Evolutionary conservation across 2,797 vertebrate genomes (phyloP).

Genomic region (Crenichthys baileyi): DNA sequence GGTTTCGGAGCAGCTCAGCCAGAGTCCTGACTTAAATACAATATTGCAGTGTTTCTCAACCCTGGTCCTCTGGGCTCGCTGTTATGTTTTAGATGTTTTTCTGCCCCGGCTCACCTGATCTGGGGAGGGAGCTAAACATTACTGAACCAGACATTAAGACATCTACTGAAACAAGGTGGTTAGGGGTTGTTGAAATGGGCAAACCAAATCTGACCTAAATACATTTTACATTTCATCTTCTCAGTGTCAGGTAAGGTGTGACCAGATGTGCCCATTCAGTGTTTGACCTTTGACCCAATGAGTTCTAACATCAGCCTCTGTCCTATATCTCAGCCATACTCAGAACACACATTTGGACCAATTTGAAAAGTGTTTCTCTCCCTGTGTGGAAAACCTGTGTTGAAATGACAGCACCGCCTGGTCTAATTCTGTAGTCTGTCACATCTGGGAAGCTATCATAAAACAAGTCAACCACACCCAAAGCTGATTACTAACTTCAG

Average conservation of each 20-base stretch:
- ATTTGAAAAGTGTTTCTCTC: neutral
- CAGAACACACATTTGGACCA: neutral
- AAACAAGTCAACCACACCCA: neutral
- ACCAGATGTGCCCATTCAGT: neutral
- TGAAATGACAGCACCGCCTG: neutral
- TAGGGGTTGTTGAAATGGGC: neutral
- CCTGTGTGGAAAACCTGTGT: neutral
- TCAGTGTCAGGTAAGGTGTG: neutral
- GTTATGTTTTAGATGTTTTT: too few species aligned
- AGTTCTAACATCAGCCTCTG: neutral
- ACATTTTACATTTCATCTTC: neutral
- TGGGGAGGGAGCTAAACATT: too few species aligned
- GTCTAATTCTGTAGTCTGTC: slow-evolving; percentile 5
- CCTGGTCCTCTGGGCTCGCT: too few species aligned
- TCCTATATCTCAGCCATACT: neutral
- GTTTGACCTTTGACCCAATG: neutral
- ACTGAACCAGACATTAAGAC: neutral
- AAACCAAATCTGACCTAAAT: neutral
- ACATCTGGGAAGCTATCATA: slow-evolving; percentile 5
- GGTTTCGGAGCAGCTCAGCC: too few species aligned
- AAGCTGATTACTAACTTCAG: neutral
- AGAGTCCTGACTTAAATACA: too few species aligned
- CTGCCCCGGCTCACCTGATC: too few species aligned
- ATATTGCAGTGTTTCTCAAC: too few species aligned
- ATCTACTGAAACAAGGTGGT: neutral